Conservation (phyloP, 2,888 invertebrate genomes). For the Rhimphoctona megacephalus region DNA sequence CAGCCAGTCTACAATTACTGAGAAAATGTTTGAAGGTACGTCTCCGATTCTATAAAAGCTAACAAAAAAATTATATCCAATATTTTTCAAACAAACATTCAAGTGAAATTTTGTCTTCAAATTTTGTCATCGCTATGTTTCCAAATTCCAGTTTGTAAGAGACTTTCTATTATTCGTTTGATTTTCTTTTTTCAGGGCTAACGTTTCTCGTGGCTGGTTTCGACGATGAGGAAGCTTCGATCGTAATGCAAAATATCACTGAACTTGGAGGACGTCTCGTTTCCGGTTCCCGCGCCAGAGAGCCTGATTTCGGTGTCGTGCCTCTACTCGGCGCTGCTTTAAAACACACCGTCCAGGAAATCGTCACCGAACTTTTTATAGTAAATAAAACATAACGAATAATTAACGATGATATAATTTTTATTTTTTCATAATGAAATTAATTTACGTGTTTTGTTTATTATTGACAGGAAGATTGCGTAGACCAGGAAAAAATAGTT, state of each 20-base stretch:
- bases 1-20: conserved; percentile 75
- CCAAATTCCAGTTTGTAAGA: not conserved
- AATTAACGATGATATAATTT: not conserved
- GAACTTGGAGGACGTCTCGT: conserved; percentile 87
- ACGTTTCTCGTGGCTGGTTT: conserved; percentile 85
- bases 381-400: conserved; percentile 83
- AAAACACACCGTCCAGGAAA: conserved; percentile 86
- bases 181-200: conserved; percentile 73
- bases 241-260: conserved; percentile 86
- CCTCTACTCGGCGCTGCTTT: conserved; percentile 86
- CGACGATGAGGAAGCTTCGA: conserved; percentile 83
- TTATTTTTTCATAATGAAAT: too few species aligned
- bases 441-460: conserved; percentile 17
- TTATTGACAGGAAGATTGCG: conserved; percentile 88
- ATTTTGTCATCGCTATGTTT: not conserved
- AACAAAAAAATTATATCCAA: conserved; percentile 29
- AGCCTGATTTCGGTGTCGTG: conserved; percentile 89
- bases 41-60: conserved; percentile 27
- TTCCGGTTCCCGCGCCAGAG: conserved; percentile 84
- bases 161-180: not conserved
- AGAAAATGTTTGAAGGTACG: conserved; percentile 77
- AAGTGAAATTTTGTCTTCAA: not conserved
- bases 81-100: not conserved
- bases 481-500: conserved; percentile 87
- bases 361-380: conserved; percentile 91